phyloP scores from a whole-genome alignment of 2,113 vertebrate genomes.

The Myxocyprinus asiaticus region DNA sequence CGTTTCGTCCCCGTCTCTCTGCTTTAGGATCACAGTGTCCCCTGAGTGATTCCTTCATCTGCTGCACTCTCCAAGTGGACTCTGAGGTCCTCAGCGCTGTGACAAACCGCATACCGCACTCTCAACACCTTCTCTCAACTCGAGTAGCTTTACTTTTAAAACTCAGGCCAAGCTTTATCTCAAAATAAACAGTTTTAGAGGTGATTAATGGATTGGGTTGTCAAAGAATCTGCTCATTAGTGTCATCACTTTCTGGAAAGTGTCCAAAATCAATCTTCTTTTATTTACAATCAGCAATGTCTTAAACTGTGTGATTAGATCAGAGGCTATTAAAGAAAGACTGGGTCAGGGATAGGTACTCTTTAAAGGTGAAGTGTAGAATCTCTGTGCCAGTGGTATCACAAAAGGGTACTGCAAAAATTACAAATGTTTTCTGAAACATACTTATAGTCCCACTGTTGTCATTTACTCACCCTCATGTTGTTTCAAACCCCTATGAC shows the following conservation, averaged over 20 bases:
- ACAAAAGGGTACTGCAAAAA: no score
- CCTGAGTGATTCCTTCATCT: conserved; percentile 34
- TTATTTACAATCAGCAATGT: conserved; percentile 9
- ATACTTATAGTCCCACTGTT: no score
- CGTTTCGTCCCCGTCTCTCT: conserved; percentile 55
- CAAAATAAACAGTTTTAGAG: background rate
- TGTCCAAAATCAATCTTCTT: conserved; percentile 24
- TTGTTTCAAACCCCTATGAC: no score
- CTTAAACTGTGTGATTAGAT: conserved; percentile 7
- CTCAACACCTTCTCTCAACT: background rate
- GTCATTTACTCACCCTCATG: no score
- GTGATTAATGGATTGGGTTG: conserved; percentile 16
- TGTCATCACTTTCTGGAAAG: background rate
- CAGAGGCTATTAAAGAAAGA: conserved; percentile 29
- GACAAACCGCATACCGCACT: background rate
- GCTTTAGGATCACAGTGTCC: conserved; percentile 52
- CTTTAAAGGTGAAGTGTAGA: background rate
- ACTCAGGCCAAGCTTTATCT: background rate
- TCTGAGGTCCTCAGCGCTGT: background rate
- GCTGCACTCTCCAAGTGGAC: conserved; percentile 17
- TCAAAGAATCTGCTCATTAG: conserved; percentile 26
- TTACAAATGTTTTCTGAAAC: no score
- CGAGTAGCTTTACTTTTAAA: conserved; percentile 3
- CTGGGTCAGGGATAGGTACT: background rate
- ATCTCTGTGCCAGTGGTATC: no score